phyloP scores from a whole-genome alignment of 2,888 invertebrate species.

The Blastobasis lacticolella region DNA sequence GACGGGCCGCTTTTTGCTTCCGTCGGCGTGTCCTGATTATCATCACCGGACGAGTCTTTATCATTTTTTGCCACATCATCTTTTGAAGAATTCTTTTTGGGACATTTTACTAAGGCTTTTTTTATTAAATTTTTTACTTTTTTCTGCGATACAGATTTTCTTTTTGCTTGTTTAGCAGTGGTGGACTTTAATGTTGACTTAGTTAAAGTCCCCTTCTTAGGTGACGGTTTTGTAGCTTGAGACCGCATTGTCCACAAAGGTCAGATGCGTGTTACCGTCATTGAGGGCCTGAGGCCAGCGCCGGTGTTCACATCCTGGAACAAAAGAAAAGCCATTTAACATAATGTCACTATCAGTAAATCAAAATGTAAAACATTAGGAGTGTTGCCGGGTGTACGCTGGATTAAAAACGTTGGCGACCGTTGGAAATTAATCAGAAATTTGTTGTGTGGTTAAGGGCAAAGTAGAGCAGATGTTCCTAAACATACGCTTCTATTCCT shows the following conservation, averaged over 20 bases:
- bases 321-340: slow-evolving; percentile 29
- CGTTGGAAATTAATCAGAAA: slow-evolving; percentile 25
- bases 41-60: slow-evolving; percentile 28
- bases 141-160: slow-evolving; percentile 45
- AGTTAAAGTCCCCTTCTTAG: slow-evolving; percentile 58
- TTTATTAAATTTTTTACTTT: slow-evolving; percentile 46
- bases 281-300: slow-evolving; percentile 38
- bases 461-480: no score
- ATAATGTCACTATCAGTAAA: neutral
- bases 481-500: no score
- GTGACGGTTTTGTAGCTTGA: slow-evolving; percentile 59
- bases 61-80: slow-evolving; percentile 40
- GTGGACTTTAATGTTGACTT: slow-evolving; percentile 51
- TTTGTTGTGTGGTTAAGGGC: slow-evolving; percentile 28
- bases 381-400: slow-evolving; percentile 31
- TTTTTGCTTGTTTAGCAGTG: slow-evolving; percentile 40
- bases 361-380: slow-evolving; percentile 10
- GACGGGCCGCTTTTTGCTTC: slow-evolving; percentile 38
- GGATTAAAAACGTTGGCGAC: neutral
- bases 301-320: slow-evolving; percentile 59
- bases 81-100: slow-evolving; percentile 42
- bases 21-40: slow-evolving; percentile 32
- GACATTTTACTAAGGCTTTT: slow-evolving; percentile 40
- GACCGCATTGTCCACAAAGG: slow-evolving; percentile 65
- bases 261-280: slow-evolving; percentile 48